Base-by-base conservation (phyloP, 1,140 invertebrate species). In the Apis florea region DNA sequence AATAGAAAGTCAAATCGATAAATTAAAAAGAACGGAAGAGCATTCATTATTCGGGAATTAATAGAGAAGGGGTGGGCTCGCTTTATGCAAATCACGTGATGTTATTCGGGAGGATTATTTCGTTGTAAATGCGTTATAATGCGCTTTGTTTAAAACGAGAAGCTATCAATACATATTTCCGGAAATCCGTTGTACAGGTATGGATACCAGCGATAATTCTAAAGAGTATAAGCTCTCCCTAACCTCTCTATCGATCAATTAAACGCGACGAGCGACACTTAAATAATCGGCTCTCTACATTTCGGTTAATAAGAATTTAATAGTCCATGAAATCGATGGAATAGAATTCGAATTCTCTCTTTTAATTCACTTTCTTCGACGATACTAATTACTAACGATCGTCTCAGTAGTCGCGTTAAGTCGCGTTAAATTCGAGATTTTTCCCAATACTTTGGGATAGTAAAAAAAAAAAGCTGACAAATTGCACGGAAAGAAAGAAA, bases 271-370 rank as follows among this genome's bases (percentile, higher is more conserved):
- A 63, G 54, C 71, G 75, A 73, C 71, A 68, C 76, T 82, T 83
- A 73, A 85, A 86, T 86, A 83, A 85, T 85, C 24, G 56, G 61
- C 21, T 24, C 70, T 54, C 24, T 81, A 40, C 56, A 69, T 82
- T 79, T 82, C 72, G n/a, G 17, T 71, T 78, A 78, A 86, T 78
- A 79, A 67, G 58, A 64, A 85, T 85, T 85, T 86, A 82, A 86
- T 86, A 82, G 68, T 63, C 64, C 58, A 24, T 19, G 12, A 40
- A 75, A 19, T 51, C n/a, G 9, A 10, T 13, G 4, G 13, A 13
- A 31, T n/a, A 54, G 31, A 6, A 24, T 66, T n/a, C n/a, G n/a
- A 54, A 58, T 70, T 70, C 56, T 15, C 21, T 21, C 47, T 24
- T 10, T 10, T 31, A 5, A 17, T 49, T 15, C 13, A 53, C 51